Evolutionary conservation across 2,113 vertebrate species (phyloP), one percentile per base, ranked within the genome.

Genomic region (Pseudopipra pipra): DNA sequence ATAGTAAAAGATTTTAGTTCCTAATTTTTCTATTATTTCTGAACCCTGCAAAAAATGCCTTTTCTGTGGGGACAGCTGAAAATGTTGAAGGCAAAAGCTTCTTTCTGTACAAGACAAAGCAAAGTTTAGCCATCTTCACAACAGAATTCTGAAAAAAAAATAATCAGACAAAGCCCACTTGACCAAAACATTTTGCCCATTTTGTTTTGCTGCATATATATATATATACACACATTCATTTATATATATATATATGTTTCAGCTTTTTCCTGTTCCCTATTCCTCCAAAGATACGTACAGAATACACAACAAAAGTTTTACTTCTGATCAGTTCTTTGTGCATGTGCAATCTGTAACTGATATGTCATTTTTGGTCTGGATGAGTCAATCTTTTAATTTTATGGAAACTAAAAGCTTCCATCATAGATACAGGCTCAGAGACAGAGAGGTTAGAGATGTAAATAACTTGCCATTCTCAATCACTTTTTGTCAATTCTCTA

Each of bases 201-300:
- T 79, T 71, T 3, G 0, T 59, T 79, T 86, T 56, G 5, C 4
- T 46, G 8, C 28, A 33, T 9, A 12, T 3, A 39, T 8, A 27
- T 3, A 43, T 3, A 25, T 3, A 43, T 13, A 12, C 4, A 24
- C 2, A 2, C 8, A 3, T 6, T 37, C 37, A 37, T 44, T 4
- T 31, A 4, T 30, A 17, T n/a, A 10, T 35, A 8, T 55, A 4
- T 31, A 4, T 33, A 20, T 55, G 15, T n/a, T 51, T 25, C 31
- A 31, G 7, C 11, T 65, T 92, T 51, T 62, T 22, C 21, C 44
- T 31, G 27, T 49, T 87, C 15, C 15, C 6, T 79, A 7, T 41
- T 82, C 35, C 19, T 75, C 23, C 43, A 63, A 59, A 72, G 4
- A 46, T 8, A 35, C 14, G 5, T 24, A 30, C 33, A 66, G 39